Evolutionary conservation across 2,797 vertebrate genomes (phyloP).

Genomic region (Naso thynnoides): DNA sequence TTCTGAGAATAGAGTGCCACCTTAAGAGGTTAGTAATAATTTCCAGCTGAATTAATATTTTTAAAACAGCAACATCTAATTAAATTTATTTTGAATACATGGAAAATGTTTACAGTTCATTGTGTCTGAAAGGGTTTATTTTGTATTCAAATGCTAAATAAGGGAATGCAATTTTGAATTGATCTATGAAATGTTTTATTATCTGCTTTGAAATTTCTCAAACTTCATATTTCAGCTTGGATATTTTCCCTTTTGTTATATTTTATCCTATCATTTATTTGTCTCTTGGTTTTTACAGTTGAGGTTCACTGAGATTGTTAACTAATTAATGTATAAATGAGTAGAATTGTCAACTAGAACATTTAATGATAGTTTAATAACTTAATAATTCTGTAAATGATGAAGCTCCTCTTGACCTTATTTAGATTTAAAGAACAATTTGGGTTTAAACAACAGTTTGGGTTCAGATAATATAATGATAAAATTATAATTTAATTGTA

Average conservation of each 20-base stretch:
- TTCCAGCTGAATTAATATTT: too few relatives aligned
- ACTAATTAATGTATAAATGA: not conserved
- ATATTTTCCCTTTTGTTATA: not conserved
- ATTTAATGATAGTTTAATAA: not conserved
- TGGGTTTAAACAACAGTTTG: not conserved
- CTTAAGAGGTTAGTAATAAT: not conserved
- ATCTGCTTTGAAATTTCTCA: not conserved
- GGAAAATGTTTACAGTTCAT: too few relatives aligned
- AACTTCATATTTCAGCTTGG: not conserved
- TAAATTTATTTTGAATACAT: not conserved
- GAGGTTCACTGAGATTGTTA: not conserved
- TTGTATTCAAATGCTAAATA: conserved; percentile 12
- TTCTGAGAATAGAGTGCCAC: not conserved
- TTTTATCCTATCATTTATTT: not conserved
- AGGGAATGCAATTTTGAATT: not conserved
- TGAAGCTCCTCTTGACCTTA: too few relatives aligned
- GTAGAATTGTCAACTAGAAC: not conserved
- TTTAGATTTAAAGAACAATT: not conserved
- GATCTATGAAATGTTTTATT: not conserved
- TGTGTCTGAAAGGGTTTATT: too few relatives aligned
- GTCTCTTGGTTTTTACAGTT: not conserved
- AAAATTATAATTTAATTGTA: not conserved
- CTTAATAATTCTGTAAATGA: too few relatives aligned
- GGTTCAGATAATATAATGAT: not conserved
- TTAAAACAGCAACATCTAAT: not conserved